Base-by-base conservation (phyloP, 2,797 vertebrate genomes). In the Esox masquinongy region DNA sequence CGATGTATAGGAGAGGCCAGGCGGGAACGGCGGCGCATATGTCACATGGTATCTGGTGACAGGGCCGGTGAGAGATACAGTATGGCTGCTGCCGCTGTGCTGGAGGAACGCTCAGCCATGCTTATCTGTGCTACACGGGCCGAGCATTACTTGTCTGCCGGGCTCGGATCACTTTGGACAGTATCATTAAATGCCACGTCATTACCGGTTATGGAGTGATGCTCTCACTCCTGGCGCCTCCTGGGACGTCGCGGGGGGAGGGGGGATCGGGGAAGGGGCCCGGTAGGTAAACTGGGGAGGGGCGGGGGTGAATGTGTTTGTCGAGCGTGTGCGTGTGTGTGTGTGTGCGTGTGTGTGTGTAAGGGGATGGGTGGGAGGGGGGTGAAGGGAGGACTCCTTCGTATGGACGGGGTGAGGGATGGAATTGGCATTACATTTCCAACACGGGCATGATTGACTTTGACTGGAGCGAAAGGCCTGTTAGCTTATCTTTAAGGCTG, bases 111-210 rank as follows among this genome's bases (percentile, higher is more conserved):
- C 94, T 93, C 95, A 96, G 91, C 93, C 85, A 93, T 92, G 96
- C 97, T 98, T 97, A 97, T 98, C 97, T 94, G 79, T 74, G 92
- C 93, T 92, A 95, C 95, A 95, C 90, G 93, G 94, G 93, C 81
- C 89, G 85, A 89, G 95, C 95, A 95, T 95, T 95, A 94, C 95
- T 95, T 95, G 92, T 96, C 95, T 95, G 92, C 92, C 83, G 93
- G 91, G 92, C 93, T 91, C 87, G 95, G 95, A 99, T 99, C 96
- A 95, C 95, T 97, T 94, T 97, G 96, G 97, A 99, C 97, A 98
- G 96, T 96, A 97, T 97, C 97, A 98, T 99, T 99, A 99, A 97
- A 98, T 96, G 95, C 95, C 96, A 96, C 93, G 97, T 98, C 92
- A 93, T 94, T 93, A 94, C 88, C 90, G 94, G 97, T 99, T 98